phyloP scores from a whole-genome alignment of 2,888 invertebrate species.

The Hypomecis atomaria region DNA sequence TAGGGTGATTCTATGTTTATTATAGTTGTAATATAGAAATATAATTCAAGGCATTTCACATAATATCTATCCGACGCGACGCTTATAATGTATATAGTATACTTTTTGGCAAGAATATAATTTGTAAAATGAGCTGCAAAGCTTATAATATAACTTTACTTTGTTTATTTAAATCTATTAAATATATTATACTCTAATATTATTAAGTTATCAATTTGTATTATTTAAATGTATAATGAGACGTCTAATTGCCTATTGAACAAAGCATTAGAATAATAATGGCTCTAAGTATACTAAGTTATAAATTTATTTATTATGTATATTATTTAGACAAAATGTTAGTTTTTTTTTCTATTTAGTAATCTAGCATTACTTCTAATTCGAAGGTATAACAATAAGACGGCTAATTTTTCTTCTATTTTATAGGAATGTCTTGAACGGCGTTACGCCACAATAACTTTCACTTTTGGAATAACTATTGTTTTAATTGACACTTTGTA shows the following conservation, averaged over 20 bases:
- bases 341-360: background rate
- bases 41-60: conserved; percentile 2
- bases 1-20: background rate
- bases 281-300: background rate
- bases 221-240: background rate
- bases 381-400: background rate
- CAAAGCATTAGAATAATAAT: background rate
- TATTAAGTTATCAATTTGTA: background rate
- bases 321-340: too few relatives aligned
- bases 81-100: conserved; percentile 16
- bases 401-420: conserved; percentile 11
- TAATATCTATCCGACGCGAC: background rate
- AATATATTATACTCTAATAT: conserved; percentile 1
- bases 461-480: conserved; percentile 47
- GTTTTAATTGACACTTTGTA: conserved; percentile 74
- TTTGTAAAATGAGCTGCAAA: conserved; percentile 22
- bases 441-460: conserved; percentile 20
- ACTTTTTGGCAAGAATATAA: conserved; percentile 56
- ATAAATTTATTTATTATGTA: background rate
- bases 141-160: conserved; percentile 19
- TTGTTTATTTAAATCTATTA: conserved; percentile 5
- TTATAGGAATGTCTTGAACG: conserved; percentile 39
- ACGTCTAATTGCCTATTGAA: background rate
- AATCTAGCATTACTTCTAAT: background rate
- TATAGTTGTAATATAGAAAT: conserved; percentile 6